Evolutionary conservation across 53 echinoderm and acorn worm genomes (phyloP).

Genomic region (Astropecten irregularis): DNA sequence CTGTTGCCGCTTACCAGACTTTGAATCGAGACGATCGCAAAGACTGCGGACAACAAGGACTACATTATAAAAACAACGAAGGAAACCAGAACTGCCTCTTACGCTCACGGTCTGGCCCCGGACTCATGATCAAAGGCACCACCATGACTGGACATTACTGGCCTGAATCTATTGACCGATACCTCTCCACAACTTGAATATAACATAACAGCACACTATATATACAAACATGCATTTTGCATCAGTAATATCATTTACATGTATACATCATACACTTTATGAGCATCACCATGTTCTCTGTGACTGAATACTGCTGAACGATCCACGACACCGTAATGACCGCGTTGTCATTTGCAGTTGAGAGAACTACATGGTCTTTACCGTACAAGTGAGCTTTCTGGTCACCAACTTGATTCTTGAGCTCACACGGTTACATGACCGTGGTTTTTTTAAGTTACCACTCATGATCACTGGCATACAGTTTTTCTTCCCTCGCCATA

Average conservation of each 20-base stretch:
- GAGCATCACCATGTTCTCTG: background rate
- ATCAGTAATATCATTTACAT: conserved; percentile 13
- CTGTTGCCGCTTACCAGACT: conserved; percentile 51
- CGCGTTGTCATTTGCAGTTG: conserved; percentile 25
- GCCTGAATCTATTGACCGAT: conserved; percentile 10
- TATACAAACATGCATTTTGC: background rate
- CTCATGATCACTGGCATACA: no score
- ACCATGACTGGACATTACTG: conserved; percentile 35
- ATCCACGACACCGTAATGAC: background rate
- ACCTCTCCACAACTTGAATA: conserved; percentile 47
- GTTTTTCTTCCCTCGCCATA: no score
- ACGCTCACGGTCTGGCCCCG: conserved; percentile 42
- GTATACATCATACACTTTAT: background rate
- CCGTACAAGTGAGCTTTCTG: background rate
- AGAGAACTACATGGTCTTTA: background rate
- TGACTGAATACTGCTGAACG: background rate
- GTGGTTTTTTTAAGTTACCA: no score
- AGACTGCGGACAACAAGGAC: conserved; percentile 54
- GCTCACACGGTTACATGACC: no score
- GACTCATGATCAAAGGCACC: background rate
- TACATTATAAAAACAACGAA: background rate
- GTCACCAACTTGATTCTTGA: no score
- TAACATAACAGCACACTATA: conserved; percentile 7
- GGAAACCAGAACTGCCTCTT: conserved; percentile 48
- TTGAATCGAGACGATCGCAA: background rate